phyloP scores from a whole-genome alignment of 92 coral and sea anemone species.

The Epizoanthus stellaris region DNA sequence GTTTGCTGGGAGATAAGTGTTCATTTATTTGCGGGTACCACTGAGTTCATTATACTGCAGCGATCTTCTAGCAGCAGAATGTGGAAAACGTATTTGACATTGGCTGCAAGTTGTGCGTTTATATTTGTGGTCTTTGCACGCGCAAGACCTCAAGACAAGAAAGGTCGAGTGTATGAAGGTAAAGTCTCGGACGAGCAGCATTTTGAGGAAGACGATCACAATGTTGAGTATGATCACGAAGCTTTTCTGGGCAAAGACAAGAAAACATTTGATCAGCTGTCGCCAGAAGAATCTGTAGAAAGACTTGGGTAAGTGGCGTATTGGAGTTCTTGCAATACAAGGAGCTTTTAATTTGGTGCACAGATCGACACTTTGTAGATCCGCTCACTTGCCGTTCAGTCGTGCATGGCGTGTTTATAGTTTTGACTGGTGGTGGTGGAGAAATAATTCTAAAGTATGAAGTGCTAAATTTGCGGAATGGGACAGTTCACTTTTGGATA shows the following conservation, averaged over 20 bases:
- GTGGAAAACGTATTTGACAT: constrained; percentile 18
- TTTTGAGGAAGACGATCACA: constrained; percentile 84
- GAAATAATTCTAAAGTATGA: too few species aligned
- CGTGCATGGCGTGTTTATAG: background rate
- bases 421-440: too few species aligned
- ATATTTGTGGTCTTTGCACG: constrained; percentile 54
- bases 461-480: too few species aligned
- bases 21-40: constrained; percentile 47
- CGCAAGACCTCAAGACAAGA: constrained; percentile 70
- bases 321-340: background rate
- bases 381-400: constrained; percentile 5
- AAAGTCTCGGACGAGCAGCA: constrained; percentile 89
- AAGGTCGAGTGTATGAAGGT: constrained; percentile 76
- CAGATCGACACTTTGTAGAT: background rate
- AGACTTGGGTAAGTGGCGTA: constrained; percentile 76
- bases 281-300: constrained; percentile 90
- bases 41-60: background rate
- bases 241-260: constrained; percentile 96
- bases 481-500: too few species aligned
- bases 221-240: constrained; percentile 93
- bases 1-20: background rate
- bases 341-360: background rate
- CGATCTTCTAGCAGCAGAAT: background rate
- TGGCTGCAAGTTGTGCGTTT: constrained; percentile 28
- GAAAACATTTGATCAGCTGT: constrained; percentile 85